Conservation (phyloP, 2,888 invertebrate species). For the Drosophila bunnanda region DNA sequence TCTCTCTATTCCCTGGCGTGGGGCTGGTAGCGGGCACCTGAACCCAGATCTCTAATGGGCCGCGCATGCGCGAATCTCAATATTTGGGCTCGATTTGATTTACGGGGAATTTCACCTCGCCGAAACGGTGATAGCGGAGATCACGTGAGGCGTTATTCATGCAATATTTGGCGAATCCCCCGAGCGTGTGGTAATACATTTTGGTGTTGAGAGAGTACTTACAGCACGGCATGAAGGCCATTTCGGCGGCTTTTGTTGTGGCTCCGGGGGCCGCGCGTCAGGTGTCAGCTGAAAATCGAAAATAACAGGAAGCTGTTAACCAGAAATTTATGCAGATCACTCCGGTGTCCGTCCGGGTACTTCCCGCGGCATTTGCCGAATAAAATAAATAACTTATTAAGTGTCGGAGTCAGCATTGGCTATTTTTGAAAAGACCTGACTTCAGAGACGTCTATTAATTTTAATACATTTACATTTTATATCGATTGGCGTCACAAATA, state of each 20-base stretch:
- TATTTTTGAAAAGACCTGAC: conserved; percentile 20
- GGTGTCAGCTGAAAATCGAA: conserved; percentile 39
- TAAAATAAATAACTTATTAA: conserved; percentile 17
- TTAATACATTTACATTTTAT: conserved; percentile 15
- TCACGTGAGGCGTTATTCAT: conserved; percentile 61
- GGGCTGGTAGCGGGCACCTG: conserved; percentile 4
- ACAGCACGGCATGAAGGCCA: conserved; percentile 72
- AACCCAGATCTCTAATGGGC: conserved; percentile 40
- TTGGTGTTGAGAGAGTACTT: conserved; percentile 49
- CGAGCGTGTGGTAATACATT: conserved; percentile 29
- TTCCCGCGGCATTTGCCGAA: conserved; percentile 16
- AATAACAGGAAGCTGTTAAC: conserved; percentile 36
- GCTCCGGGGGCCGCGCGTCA: conserved; percentile 23
- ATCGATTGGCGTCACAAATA: background rate
- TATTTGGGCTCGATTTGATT: conserved; percentile 47
- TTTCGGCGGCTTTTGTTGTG: conserved; percentile 53
- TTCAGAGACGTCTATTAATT: conserved; percentile 2
- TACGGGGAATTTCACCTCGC: conserved; percentile 44
- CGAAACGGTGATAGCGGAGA: conserved; percentile 4
- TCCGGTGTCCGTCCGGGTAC: conserved; percentile 8
- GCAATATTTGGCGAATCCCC: conserved; percentile 19
- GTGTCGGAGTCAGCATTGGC: background rate
- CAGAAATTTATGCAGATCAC: conserved; percentile 28
- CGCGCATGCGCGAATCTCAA: conserved; percentile 57
- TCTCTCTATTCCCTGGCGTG: conserved; percentile 24